Base-by-base conservation (phyloP, 2,888 invertebrate genomes). In the Nomada hirtipes region DNA sequence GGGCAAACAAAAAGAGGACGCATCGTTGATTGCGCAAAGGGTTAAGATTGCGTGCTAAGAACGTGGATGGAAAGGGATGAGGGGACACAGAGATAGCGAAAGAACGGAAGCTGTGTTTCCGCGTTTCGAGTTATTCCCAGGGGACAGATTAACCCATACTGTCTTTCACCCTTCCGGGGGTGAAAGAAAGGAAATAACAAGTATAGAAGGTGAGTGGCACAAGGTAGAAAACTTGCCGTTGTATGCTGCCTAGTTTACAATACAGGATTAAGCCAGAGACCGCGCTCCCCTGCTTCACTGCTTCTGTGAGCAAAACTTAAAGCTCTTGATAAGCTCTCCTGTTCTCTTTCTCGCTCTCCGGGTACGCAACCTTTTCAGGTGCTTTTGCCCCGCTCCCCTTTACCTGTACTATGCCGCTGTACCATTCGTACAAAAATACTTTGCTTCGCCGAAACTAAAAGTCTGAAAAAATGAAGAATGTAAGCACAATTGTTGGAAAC, bases 191-290 rank as follows among this genome's bases (percentile, higher is more conserved):
- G 85, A 84, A 86, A 86, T 81, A 78, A 79, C 76, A 81, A 77
- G 69, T 79, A 81, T 73, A 61, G 80, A 74, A 70, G 72, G 65
- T 82, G 85, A 89, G 82, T 72, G 85, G 83, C 82, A 80, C 79
- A 76, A 85, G 86, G 85, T 84, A 88, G 91, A 91, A 92, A 92
- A 91, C 91, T 91, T 90, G 88, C 84, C 86, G 89, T 88, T 90
- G 89, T 91, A 89, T 88, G 89, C 89, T 87, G 86, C 89, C 89
- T 91, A 91, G 92, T 92, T 93, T 91, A 91, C 92, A 93, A 92
- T 93, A 91, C 90, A 90, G 92, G 92, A 92, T 93, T 92, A 92
- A 92, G 91, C 88, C 86, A 80, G 83, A 86, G 88, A 88, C 88
- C 85, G 80, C 80, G 86, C 77, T 69, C 42, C 72, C 72, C 71